phyloP scores from a whole-genome alignment of 2,797 vertebrate genomes.

The Phalanger gymnotis region DNA sequence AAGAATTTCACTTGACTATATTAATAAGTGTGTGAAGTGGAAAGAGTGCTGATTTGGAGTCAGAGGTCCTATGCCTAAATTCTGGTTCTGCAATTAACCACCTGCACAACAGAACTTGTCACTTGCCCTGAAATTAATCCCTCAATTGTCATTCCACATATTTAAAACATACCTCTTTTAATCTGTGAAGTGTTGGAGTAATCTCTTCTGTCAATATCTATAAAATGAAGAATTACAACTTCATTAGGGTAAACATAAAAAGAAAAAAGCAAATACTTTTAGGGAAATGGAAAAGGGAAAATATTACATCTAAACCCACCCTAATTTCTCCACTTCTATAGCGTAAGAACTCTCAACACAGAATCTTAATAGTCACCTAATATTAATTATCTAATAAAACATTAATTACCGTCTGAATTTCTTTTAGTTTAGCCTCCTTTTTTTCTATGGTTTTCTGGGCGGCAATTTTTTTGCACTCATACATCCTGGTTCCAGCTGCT shows the following conservation, averaged over 20 bases:
- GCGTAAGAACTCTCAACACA: constrained; percentile 8
- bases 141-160: constrained; percentile 1
- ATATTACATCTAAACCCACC: not conserved
- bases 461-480: constrained; percentile 94
- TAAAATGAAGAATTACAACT: constrained; percentile 68
- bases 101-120: not conserved
- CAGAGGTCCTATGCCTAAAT: not conserved
- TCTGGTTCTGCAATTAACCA: not conserved
- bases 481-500: constrained; percentile 98
- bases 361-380: constrained; percentile 16
- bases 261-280: constrained; percentile 21
- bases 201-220: constrained; percentile 97
- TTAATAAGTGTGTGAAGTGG: not conserved
- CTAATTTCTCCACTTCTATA: not conserved
- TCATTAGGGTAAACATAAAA: constrained; percentile 33
- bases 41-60: not conserved
- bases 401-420: constrained; percentile 90
- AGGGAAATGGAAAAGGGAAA: constrained; percentile 18
- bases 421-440: constrained; percentile 95
- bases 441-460: constrained; percentile 97
- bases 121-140: not conserved
- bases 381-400: constrained; percentile 15
- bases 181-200: constrained; percentile 93
- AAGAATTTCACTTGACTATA: not conserved
- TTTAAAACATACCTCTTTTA: constrained; percentile 90